Evolutionary conservation across 2,113 vertebrate genomes (phyloP), one percentile per base, ranked within the genome.

Genomic region (Chinchilla lanigera): DNA sequence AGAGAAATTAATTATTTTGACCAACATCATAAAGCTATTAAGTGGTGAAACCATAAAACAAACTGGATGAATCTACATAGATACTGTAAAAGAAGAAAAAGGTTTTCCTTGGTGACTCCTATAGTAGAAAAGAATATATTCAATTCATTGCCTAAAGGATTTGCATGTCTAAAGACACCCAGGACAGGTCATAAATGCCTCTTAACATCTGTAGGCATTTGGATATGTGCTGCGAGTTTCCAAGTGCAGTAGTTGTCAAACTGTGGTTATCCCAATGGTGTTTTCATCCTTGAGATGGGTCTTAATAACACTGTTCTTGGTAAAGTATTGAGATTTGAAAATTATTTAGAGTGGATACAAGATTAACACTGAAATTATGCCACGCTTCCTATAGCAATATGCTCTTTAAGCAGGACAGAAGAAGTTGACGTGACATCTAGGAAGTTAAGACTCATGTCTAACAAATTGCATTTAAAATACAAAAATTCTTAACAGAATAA

Each of bases 281-380:
- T 41, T 92, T 38, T 78, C 22, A 47, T 16, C 50, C 35, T 5
- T 75, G 73, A 44, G 28, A 82, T n/a, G 10, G n/a, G 7, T 75
- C 69, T 91, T 35, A 88, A 13, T 38, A 73, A 80, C 47, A 92
- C 83, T 17, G 35, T 22, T 65, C 0, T 22, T 65, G 69, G 33
- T 41, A 16, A 88, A 75, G 47, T n/a, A 87, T 19, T 80, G 41
- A 86, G 28, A 95, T 93, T 65, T 77, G 28, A 97, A 90, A 90
- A 19, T 84, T 28, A 81, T 78, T 86, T 86, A 65, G 67, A 38
- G 17, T 41, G 38, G 12, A 56, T 75, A 5, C 33, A 81, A 54
- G n/a, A 4, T 87, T 73, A 58, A 44, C 56, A 67, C n/a, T 50
- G 28, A 86, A 83, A 56, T 90, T 26, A 80, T 11, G 33, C 11